Evolutionary conservation across 2,113 vertebrate genomes (phyloP).

Genomic region (Machaerirhynchus nigripectus): DNA sequence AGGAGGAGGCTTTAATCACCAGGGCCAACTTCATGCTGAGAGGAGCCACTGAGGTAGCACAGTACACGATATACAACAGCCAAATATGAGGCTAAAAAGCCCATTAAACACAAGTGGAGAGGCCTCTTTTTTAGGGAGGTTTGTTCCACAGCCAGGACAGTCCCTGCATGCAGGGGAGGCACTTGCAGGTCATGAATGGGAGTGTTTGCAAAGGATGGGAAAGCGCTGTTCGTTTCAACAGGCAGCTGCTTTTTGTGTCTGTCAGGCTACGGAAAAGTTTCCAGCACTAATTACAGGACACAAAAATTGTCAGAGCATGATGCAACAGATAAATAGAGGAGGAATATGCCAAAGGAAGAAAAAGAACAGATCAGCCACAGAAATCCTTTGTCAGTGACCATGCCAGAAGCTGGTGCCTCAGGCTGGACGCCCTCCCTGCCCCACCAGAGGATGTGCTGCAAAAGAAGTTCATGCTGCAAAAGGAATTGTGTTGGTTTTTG

Average conservation of each 20-base stretch:
- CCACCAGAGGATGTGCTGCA: background rate
- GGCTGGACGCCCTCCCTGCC: background rate
- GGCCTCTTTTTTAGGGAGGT: background rate
- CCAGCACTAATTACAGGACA: conserved; percentile 20
- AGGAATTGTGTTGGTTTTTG: background rate
- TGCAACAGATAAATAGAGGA: background rate
- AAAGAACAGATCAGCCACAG: background rate
- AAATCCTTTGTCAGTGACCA: background rate
- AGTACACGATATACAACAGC: background rate
- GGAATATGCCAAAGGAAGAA: background rate
- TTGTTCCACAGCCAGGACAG: background rate
- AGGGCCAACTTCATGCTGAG: background rate
- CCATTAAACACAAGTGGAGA: background rate
- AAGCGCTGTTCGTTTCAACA: background rate
- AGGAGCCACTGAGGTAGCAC: background rate
- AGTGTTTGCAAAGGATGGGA: background rate
- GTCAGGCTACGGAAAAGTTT: background rate
- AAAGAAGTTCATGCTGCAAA: background rate
- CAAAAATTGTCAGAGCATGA: conserved; percentile 5
- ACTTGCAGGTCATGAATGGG: background rate
- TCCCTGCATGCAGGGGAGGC: background rate
- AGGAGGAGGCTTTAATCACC: background rate
- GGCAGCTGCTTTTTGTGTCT: background rate
- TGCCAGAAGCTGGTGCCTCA: background rate
- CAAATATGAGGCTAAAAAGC: background rate